A percentile compares a stretch with the other conserved stretches of the same genome.
Evolutionary conservation across 2,113 vertebrate genomes (phyloP).

Genomic region (Chloebia gouldiae): DNA sequence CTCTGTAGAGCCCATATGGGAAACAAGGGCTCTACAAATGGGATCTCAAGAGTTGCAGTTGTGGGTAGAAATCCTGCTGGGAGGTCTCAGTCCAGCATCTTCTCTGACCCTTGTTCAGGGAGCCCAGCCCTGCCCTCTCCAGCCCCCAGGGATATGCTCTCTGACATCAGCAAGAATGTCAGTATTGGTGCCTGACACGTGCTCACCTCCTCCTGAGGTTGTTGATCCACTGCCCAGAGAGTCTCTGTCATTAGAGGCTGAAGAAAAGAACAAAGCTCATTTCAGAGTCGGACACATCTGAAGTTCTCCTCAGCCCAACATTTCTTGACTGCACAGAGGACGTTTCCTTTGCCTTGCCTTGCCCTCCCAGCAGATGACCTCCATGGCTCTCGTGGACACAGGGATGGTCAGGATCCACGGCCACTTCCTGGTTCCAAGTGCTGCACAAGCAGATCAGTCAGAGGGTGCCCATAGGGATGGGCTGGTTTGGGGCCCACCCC

Average conservation of each 20-base stretch:
- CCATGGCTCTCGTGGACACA: accelerated
- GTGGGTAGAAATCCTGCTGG: neutral
- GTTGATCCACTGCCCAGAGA: constrained; percentile 76
- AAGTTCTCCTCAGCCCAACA: neutral
- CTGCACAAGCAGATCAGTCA: neutral
- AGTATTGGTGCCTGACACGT: constrained; percentile 67
- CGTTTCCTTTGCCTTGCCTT: neutral
- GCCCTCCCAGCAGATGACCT: neutral
- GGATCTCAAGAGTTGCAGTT: neutral
- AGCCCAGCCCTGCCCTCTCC: accelerated
- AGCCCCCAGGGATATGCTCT: constrained; percentile 31
- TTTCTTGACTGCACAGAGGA: neutral
- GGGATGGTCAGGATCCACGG: neutral
- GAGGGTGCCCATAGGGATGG: neutral
- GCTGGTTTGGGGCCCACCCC: neutral
- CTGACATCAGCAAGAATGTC: constrained; percentile 68
- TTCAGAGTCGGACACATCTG: constrained; percentile 77
- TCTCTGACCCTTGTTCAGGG: neutral
- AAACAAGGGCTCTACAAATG: neutral
- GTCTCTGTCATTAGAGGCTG: constrained; percentile 77
- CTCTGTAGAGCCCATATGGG: neutral
- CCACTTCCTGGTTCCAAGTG: neutral
- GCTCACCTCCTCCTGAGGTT: constrained; percentile 69
- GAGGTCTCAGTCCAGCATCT: neutral
- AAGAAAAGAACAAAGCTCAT: constrained; percentile 84